phyloP scores from a whole-genome alignment of 2,113 vertebrate genomes.

The Ancistrus triradiatus region DNA sequence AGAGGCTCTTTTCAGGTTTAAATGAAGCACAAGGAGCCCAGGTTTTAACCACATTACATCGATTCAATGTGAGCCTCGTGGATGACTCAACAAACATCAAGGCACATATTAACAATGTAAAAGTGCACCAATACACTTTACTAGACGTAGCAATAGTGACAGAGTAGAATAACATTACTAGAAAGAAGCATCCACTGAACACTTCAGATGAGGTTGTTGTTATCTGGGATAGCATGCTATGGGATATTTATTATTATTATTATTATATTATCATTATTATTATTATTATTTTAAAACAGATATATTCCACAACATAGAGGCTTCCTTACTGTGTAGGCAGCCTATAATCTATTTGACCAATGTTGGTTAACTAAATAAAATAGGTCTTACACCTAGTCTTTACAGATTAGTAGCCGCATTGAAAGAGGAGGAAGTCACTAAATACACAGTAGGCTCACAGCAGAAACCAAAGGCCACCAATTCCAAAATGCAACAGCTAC shows the following conservation, averaged over 20 bases:
- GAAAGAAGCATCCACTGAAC: background rate
- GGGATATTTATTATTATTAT: too few species aligned
- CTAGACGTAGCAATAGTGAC: background rate
- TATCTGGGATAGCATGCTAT: background rate
- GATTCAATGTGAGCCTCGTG: too few species aligned
- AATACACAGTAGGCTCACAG: slow-evolving; percentile 49
- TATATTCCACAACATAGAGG: slow-evolving; percentile 2
- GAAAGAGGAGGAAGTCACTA: slow-evolving; percentile 10
- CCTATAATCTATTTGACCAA: slow-evolving; percentile 24
- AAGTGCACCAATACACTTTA: slow-evolving; percentile 4
- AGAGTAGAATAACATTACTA: slow-evolving; percentile 1
- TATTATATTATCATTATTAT: too few species aligned
- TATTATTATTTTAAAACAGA: background rate
- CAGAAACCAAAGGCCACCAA: slow-evolving; percentile 41
- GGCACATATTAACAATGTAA: too few species aligned
- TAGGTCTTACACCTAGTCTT: background rate
- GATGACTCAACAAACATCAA: slow-evolving; percentile 12
- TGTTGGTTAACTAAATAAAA: slow-evolving; percentile 25
- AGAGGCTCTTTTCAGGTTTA: too few species aligned
- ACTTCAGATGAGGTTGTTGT: background rate
- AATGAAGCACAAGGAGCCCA: too few species aligned
- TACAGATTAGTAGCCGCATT: slow-evolving; percentile 1
- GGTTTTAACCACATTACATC: too few species aligned
- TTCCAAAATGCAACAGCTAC: too few species aligned
- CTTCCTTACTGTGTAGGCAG: slow-evolving; percentile 16